Evolutionary conservation across 2,888 invertebrate genomes (phyloP).

Genomic region (Cecidostiba fungosa): DNA sequence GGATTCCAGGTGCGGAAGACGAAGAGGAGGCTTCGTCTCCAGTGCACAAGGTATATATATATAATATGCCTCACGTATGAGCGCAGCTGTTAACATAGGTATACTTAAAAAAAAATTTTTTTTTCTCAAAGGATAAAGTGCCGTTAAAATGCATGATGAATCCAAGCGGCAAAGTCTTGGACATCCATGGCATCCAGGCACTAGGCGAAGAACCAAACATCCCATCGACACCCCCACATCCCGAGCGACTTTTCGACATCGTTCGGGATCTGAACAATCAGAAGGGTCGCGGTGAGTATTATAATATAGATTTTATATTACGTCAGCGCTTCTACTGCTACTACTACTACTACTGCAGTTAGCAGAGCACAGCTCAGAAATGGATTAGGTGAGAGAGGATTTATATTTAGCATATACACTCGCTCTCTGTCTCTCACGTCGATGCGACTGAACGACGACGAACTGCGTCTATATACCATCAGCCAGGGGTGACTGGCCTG

Average conservation of each 20-base stretch:
- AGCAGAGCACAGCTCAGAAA: constrained; percentile 43
- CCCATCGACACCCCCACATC: constrained; percentile 85
- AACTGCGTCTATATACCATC: background rate
- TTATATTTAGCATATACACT: constrained; percentile 44
- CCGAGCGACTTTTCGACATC: constrained; percentile 88
- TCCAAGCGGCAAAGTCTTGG: constrained; percentile 87
- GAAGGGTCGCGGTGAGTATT: constrained; percentile 86
- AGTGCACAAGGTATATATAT: constrained; percentile 71
- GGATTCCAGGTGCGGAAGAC: constrained; percentile 71
- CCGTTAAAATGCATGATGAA: constrained; percentile 89
- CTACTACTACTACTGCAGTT: no score
- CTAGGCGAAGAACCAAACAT: constrained; percentile 84
- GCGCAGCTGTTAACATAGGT: background rate
- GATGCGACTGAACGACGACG: background rate
- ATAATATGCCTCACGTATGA: no score
- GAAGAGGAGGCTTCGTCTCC: constrained; percentile 74
- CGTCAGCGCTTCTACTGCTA: no score
- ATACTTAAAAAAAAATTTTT: background rate
- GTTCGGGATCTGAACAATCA: constrained; percentile 90
- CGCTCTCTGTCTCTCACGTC: background rate
- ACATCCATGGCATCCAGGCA: constrained; percentile 85
- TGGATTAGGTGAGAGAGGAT: constrained; percentile 61
- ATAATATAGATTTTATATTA: constrained; percentile 28
- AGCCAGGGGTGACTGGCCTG: constrained; percentile 59
- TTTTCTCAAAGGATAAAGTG: constrained; percentile 79